A percentile compares a stretch with the other conserved stretches of the same genome.
Conservation (phyloP, 1,140 invertebrate genomes). For the Aphelenchoides besseyi region DNA sequence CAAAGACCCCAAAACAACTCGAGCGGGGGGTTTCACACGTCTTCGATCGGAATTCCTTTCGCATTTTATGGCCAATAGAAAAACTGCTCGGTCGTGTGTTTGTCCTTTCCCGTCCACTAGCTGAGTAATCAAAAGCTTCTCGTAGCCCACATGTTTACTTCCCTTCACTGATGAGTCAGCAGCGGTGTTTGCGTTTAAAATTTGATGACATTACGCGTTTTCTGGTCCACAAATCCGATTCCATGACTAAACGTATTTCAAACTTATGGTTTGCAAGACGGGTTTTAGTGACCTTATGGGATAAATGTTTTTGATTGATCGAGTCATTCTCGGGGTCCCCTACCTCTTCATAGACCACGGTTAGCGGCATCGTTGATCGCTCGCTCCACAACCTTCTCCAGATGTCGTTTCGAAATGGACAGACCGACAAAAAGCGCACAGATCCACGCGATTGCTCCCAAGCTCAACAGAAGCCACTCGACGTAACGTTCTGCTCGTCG, state of each 20-base stretch:
- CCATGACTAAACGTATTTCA: too few relatives aligned
- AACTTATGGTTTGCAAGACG: too few relatives aligned
- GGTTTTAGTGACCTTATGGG: too few relatives aligned
- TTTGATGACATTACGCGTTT: not conserved
- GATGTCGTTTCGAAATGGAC: constrained; percentile 55
- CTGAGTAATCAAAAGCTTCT: too few relatives aligned
- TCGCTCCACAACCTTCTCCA: constrained; percentile 39
- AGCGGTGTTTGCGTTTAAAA: not conserved
- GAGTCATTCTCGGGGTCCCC: not conserved
- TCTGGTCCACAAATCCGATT: not conserved
- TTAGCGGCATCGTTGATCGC: not conserved
- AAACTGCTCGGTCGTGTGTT: too few relatives aligned
- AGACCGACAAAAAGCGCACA: constrained; percentile 31
- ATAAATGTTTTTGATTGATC: not conserved
- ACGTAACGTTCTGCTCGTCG: constrained; percentile 37
- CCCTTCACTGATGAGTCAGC: not conserved
- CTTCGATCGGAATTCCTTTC: too few relatives aligned
- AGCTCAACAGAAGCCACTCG: constrained; percentile 31
- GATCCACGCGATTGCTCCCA: constrained; percentile 45
- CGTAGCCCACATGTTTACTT: too few relatives aligned
- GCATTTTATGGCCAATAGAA: too few relatives aligned
- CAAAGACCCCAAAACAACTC: too few relatives aligned
- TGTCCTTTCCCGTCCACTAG: too few relatives aligned
- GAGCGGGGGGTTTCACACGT: too few relatives aligned
- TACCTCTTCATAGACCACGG: constrained; percentile 8